These are phyloP conservation scores for Sturnira hondurensis DNA, from an alignment of 2,113 vertebrate genomes.

Conservation along the genomic window DNA sequence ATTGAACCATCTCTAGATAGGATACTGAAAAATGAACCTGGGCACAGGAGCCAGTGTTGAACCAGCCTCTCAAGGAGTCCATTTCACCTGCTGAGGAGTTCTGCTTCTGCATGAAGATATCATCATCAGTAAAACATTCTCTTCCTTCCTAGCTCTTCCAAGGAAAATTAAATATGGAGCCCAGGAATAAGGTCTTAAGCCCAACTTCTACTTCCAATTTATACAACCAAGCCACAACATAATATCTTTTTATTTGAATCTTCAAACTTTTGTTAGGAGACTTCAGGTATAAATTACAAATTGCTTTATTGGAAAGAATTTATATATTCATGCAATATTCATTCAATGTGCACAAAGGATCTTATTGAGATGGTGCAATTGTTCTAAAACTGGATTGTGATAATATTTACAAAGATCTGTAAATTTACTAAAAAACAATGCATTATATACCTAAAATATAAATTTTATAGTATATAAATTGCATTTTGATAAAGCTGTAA, in stretches of 20 bases:
- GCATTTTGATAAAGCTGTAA: not conserved
- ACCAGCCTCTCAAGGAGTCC: not conserved
- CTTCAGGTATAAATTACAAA: not conserved
- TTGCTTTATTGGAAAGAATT: not conserved
- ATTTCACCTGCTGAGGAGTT: not conserved
- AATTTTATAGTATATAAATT: not conserved
- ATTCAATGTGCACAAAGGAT: not conserved
- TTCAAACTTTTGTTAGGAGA: not conserved
- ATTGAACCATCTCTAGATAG: not conserved
- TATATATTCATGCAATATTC: not conserved
- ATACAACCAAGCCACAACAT: not conserved
- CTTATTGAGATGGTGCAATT: not conserved
- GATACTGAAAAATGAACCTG: not conserved
- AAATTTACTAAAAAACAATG: not conserved
- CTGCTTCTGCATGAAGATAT: not conserved
- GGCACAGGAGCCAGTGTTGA: not conserved
- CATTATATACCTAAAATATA: not conserved
- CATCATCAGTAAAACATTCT: not conserved
- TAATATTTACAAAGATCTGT: not conserved
- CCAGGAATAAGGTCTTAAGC: not conserved
- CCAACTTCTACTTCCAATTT: not conserved
- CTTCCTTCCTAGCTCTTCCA: not conserved
- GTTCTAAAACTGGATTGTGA: not conserved
- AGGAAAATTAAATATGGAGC: not conserved
- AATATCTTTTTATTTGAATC: not conserved